Base-by-base conservation (phyloP, 2,888 invertebrate species). In the Campoplex nolae region DNA sequence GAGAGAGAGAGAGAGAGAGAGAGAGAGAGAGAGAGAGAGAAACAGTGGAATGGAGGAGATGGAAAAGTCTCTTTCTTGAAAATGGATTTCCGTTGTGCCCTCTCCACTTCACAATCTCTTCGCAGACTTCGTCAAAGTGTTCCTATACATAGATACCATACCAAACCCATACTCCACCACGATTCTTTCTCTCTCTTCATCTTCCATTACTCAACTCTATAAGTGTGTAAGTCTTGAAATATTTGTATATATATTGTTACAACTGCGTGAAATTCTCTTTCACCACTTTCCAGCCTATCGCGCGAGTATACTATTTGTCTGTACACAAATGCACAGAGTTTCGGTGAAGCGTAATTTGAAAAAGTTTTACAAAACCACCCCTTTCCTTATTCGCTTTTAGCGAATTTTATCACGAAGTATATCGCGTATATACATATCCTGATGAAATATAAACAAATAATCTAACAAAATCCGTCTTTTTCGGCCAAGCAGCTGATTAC, bases 71-170 rank as follows among this genome's bases (percentile, higher is more conserved):
- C 58, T 83, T 71, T 81, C 68, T 81, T 77, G 84, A 82, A 76
- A 87, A 87, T 87, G 87, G 87, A 84, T 87, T 84, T 84, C 81
- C 87, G 87, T 58, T 76, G 48, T 76, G 54, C 87, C 75, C 82
- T 75, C 51, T 86, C 71, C 70, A 45, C 79, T 74, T 56, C 71
- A 42, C 83, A 35, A 80, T 79, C 35, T 71, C 67, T 48, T 45
- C 70, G 76, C 65, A 58, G 76, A 67, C 71, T 75, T 86, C 71
- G 67, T 71, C 67, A 70, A 67, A 62, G 73, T 38, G 48, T n/a
- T 45, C 51, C 48, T 74, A 65, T 84, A 75, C 68, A 76, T 76
- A 62, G 70, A 74, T 65, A 56, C 70, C 62, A 7, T 48, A 28
- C 38, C 16, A 65, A 71, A 51, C 56, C 54, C 67, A 42, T 42